Evolutionary conservation across 2,888 invertebrate genomes (phyloP).

Genomic region (Nematopogon swammerdamellus): DNA sequence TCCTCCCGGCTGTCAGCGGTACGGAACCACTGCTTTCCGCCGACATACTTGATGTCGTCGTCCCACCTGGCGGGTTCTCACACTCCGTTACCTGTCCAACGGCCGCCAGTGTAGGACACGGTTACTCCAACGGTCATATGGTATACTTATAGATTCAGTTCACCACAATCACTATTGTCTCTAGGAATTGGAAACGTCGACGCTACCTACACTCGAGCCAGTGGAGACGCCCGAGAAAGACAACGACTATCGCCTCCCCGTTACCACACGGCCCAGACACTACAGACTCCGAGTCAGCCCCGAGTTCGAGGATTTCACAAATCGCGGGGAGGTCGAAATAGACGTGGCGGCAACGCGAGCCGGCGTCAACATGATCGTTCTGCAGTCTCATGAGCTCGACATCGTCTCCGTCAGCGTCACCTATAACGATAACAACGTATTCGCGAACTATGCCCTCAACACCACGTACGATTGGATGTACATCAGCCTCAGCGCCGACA

Average conservation of each 20-base stretch:
- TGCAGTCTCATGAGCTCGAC: slow-evolving; percentile 27
- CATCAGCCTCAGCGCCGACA: slow-evolving; percentile 19
- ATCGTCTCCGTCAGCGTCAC: slow-evolving; percentile 29
- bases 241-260: slow-evolving; percentile 47
- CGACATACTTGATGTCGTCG: too few species aligned
- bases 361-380: slow-evolving; percentile 26
- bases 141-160: too few species aligned
- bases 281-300: slow-evolving; percentile 51
- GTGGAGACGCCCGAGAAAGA: too few species aligned
- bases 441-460: slow-evolving; percentile 10
- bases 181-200: too few species aligned
- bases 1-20: too few species aligned
- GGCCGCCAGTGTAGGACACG: too few species aligned
- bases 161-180: too few species aligned
- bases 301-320: slow-evolving; percentile 20
- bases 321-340: slow-evolving; percentile 37
- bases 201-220: too few species aligned
- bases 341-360: slow-evolving; percentile 22
- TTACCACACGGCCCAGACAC: slow-evolving; percentile 40
- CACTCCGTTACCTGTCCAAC: too few species aligned
- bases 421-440: slow-evolving; percentile 21
- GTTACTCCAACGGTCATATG: too few species aligned
- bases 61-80: too few species aligned
- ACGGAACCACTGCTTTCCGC: too few species aligned
- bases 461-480: slow-evolving; percentile 23